These are phyloP conservation scores for Sphenodon punctatus DNA, from an alignment of 2,797 vertebrate genomes.

Conservation along the genomic window DNA sequence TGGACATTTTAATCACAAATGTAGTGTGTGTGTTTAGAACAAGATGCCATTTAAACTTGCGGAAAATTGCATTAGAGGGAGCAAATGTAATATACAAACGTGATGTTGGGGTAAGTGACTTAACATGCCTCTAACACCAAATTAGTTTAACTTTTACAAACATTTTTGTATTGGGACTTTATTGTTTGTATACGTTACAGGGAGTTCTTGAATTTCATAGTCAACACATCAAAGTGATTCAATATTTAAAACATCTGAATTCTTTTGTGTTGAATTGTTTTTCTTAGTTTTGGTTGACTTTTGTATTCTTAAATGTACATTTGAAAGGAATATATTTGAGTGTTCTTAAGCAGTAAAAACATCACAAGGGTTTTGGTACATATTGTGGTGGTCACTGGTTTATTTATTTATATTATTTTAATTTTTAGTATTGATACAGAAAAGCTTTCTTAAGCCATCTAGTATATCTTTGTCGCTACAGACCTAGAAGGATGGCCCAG, in stretches of 20 bases:
- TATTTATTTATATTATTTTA: no score
- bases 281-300: no score
- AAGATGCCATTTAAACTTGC: constrained; percentile 97
- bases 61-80: constrained; percentile 96
- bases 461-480: no score
- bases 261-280: not conserved
- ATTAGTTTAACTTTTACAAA: not conserved
- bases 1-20: constrained; percentile 98
- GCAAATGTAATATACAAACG: constrained; percentile 98
- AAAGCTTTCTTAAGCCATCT: no score
- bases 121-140: not conserved
- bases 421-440: no score
- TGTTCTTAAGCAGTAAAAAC: no score
- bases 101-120: constrained; percentile 90
- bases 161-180: not conserved
- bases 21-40: constrained; percentile 98
- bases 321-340: no score
- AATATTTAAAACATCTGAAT: not conserved
- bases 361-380: no score
- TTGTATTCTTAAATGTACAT: no score
- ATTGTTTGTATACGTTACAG: not conserved
- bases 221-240: not conserved
- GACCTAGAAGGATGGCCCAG: not conserved
- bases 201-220: not conserved
- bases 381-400: no score